Evolutionary conservation across 2,888 invertebrate species (phyloP), one percentile per base, ranked within the genome.

Genomic region (Oxycera nigricornis): DNA sequence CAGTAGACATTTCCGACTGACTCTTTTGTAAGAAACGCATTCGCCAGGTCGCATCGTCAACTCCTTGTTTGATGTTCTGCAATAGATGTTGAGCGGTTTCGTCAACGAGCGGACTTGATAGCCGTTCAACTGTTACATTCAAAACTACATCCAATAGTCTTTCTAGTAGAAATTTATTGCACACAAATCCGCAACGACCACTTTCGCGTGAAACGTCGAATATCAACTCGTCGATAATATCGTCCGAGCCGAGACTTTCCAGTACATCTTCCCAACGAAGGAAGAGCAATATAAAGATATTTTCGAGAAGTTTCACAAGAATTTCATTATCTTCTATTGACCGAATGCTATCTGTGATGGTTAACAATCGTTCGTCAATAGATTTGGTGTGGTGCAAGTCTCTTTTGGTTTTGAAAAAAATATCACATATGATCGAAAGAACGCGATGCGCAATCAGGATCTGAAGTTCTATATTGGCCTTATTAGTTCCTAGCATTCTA

Each of bases 31-130:
- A 75, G 2, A 85, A 81, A 0, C 81, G 79, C 61, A 82, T 80
- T 74, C 85, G 83, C 84, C 85, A 85, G 0, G 83, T 73, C 0
- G 83, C 80, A 76, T 85, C 83, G 11, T 79, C 80, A 14, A 85
- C 82, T 14, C 81, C 80, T 24, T 83, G 78, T 24, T 80, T 81
- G 59, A 84, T 83, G n/a, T 81, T 78, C 2, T 79, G 61, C 73
- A 83, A 81, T 6, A 80, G 76, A 6, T 80, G 78, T 0, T 80
- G 75, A 0, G 82, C 79, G 17, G 79, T 79, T 76, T 83, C 83
- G 61, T 81, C 9, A 1, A 46, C 84, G 65, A 83, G 82, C 11
- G 83, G 82, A 2, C 82, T 81, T 61, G 84, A 84, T 3, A 83
- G 76, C 73, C 84, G 84, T 68, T 83, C 83, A 2, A 81, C 82